Base-by-base conservation (phyloP, 2,888 invertebrate genomes). In the Augiades crinisus region DNA sequence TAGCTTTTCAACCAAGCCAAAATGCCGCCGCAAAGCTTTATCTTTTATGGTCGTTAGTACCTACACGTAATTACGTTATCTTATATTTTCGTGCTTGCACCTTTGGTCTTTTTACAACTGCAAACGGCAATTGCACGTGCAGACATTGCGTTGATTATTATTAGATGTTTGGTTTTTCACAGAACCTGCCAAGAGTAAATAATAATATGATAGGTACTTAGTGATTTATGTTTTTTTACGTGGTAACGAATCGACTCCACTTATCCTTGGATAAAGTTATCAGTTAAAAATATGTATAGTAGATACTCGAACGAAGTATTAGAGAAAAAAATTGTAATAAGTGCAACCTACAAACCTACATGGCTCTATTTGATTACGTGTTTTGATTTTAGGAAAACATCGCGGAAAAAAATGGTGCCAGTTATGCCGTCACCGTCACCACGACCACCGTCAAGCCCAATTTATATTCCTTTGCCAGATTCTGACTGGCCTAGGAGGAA, bases 221-320 rank as follows among this genome's bases (percentile, higher is more conserved):
- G 31, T 5, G 2, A 5, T 31, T 31, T 31, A 6, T 31, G 2
- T 31, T 31, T 31, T 31, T 31, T 31, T 31, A 31, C 31, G 13
- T 31, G 31, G 31, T 5, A 31, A 31, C 31, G 12, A 6, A 31
- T 31, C 31, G 13, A 31, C 31, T 31, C 31, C 31, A 31, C 5
- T 31, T 31, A 5, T 31, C 13, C 31, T 5, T 31, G 13, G 12
- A 31, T 31, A 31, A 31, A 31, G 31, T 31, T 31, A 31, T 5
- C 31, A 31, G 31, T 31, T 31, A 31, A 31, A 31, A 31, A 31
- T 31, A 31, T 31, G 31, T 31, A 31, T 31, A 31, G 31, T 31
- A 31, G 31, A 31, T 31, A 31, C 31, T 31, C 31, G 31, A 31
- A 31, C 31, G 13, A 31, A 31, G 13, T 31, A 13, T 3, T 22